Evolutionary conservation across 1,140 invertebrate species (phyloP).

Genomic region (Protaetia brevitarsis): DNA sequence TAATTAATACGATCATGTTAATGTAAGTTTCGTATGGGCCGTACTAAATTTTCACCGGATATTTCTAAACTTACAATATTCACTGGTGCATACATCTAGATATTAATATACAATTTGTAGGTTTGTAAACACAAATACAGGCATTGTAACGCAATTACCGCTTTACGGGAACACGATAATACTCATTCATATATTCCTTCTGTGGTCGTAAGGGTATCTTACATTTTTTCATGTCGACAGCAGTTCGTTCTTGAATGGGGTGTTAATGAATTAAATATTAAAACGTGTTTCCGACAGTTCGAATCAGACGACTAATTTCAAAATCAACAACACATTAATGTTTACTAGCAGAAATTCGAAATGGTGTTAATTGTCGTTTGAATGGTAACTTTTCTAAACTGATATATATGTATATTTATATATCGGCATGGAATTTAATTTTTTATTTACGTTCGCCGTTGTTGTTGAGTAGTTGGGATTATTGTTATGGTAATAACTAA

Average conservation of each 20-base stretch:
- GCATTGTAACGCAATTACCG: conserved; percentile 10
- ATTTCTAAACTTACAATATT: neutral
- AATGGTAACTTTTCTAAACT: neutral
- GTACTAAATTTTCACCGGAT: neutral
- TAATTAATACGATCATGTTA: too few relatives aligned
- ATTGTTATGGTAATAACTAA: conserved; percentile 1
- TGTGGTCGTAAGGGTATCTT: neutral
- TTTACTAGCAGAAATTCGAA: conserved; percentile 9
- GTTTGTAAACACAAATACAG: neutral
- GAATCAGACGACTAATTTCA: conserved; percentile 6
- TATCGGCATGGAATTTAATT: conserved; percentile 7
- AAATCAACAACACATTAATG: conserved; percentile 12
- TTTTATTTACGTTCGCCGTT: neutral
- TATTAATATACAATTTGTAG: neutral
- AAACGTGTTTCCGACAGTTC: conserved; percentile 10
- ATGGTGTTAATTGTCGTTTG: conserved; percentile 4
- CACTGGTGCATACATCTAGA: neutral
- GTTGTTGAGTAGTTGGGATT: neutral
- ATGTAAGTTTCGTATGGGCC: too few relatives aligned
- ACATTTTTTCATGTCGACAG: neutral
- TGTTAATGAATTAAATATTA: conserved; percentile 17
- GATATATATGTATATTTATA: conserved; percentile 16
- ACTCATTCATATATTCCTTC: conserved; percentile 3
- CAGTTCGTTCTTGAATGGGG: neutral
- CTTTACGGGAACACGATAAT: conserved; percentile 10